Base-by-base conservation (phyloP, 2,888 invertebrate species). In the Barypeithes pellucidus region DNA sequence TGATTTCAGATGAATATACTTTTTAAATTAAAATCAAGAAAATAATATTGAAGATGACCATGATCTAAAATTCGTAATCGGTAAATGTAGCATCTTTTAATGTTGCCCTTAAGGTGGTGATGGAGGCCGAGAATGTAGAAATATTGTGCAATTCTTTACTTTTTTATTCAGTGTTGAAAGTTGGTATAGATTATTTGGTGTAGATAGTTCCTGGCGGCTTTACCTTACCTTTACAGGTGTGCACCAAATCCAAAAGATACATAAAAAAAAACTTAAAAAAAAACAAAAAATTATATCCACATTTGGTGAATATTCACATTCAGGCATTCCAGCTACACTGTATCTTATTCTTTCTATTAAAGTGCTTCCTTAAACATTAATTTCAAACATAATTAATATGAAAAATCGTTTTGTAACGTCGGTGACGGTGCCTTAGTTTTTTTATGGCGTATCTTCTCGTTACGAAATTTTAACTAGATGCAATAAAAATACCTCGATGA, bases 71-170 rank as follows among this genome's bases (percentile, higher is more conserved):
- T 68, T 50, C 14, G 8, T 50, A 16, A 50, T 43, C 50, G 24
- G 59, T 59, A 45, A 33, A 67, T 45, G 67, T n/a, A 60, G 36
- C 61, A 61, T 50, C 61, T 47, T 68, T 68, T 68, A 67, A 57
- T 39, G 57, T 2, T 3, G 14, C 41, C 11, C 36, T 36, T 8
- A 39, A 39, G 39, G n/a, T 39, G 39, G 9, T n/a, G 4, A 39
- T 39, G 11, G 11, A 39, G 4, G n/a, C 8, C 12, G 39, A 39
- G 7, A 11, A 39, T 11, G 11, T 11, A 16, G 43, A 43, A 43
- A 43, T 12, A 43, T 12, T 3, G 16, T 3, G n/a, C 1, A 43
- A 16, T 16, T 16, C 1, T 5, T 16, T 5, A 8, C 4, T 43
- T 39, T 39, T 39, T 39, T 3, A 39, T 12, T 8, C 1, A 12